A percentile compares a stretch with the other conserved stretches of the same genome.
Conservation (phyloP, 2,113 vertebrate species). For the Macroglossus sobrinus region DNA sequence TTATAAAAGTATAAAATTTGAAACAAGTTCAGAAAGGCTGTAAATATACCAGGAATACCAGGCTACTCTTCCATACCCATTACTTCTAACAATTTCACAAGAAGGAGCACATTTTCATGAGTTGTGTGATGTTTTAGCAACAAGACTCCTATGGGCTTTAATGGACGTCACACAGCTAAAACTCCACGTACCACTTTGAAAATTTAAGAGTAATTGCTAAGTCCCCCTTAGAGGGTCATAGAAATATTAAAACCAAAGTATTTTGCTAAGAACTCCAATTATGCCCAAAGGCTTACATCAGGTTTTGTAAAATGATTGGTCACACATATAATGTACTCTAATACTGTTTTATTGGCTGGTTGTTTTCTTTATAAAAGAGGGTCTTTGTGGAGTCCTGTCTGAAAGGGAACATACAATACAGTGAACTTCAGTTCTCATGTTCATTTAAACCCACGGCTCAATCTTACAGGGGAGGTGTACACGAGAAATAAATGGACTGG, state of each 20-base stretch:
- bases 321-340: conserved; percentile 82
- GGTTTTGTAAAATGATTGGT: conserved; percentile 85
- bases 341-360: conserved; percentile 79
- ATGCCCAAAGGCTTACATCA: conserved; percentile 81
- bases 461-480: not conserved
- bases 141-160: conserved; percentile 85
- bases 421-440: not conserved
- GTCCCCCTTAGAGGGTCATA: conserved; percentile 84
- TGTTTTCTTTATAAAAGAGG: conserved; percentile 81
- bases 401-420: conserved; percentile 60
- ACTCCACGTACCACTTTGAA: conserved; percentile 84
- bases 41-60: conserved; percentile 78
- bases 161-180: conserved; percentile 87
- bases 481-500: not conserved
- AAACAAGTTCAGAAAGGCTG: conserved; percentile 75
- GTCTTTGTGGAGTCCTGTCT: conserved; percentile 72
- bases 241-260: conserved; percentile 87
- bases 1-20: conserved; percentile 79
- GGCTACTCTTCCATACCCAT: conserved; percentile 73
- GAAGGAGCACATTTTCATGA: conserved; percentile 83
- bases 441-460: conserved; percentile 37
- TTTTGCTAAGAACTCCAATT: conserved; percentile 85
- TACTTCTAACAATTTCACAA: conserved; percentile 82
- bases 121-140: conserved; percentile 83
- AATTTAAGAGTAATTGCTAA: conserved; percentile 86